Evolutionary conservation across 2,113 vertebrate species (phyloP), one percentile per base, ranked within the genome.

Genomic region (Channa argus): DNA sequence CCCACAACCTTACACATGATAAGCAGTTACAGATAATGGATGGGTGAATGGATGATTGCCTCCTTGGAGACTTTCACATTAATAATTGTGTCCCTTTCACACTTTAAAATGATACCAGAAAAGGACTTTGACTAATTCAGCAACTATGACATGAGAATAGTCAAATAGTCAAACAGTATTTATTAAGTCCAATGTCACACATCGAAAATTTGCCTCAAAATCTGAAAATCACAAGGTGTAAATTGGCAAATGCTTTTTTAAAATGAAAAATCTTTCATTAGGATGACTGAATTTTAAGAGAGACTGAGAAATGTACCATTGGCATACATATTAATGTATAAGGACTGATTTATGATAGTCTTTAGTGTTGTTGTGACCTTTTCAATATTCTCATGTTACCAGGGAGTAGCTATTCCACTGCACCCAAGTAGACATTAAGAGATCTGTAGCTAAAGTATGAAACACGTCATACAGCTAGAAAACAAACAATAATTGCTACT

Each of bases 231-330:
- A 24, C 24, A 50, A 77, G 38, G 64, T 63, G 36, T 60, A 69
- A 81, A 83, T 14, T 63, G 46, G 41, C 52, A 66, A 55, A 39
- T 47, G 15, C 24, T 58, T 78, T 51, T 49, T 52, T 15, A 49
- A 63, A 54, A 63, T 66, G 34, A 65, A 8, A 49, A 74, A 34
- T 39, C n/a, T 50, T 74, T 44, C 3, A 55, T 34, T 4, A 63
- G 24, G 13, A 62, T 15, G 75, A 33, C 2, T 53, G 37, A 49
- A 58, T 58, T 10, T 49, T 53, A 51, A 51, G 24, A 59, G 37
- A 10, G 45, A 24, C 15, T 44, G 43, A 63, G 37, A 65, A 41
- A 46, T 51, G 38, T 38, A 51, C 44, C 12, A 7, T 1, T 66
- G 62, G 65, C 59, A 70, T 46, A 10, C 3, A 38, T 38, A 12